Conservation (phyloP, 2,888 invertebrate genomes). For the Odontomyia ornata region DNA sequence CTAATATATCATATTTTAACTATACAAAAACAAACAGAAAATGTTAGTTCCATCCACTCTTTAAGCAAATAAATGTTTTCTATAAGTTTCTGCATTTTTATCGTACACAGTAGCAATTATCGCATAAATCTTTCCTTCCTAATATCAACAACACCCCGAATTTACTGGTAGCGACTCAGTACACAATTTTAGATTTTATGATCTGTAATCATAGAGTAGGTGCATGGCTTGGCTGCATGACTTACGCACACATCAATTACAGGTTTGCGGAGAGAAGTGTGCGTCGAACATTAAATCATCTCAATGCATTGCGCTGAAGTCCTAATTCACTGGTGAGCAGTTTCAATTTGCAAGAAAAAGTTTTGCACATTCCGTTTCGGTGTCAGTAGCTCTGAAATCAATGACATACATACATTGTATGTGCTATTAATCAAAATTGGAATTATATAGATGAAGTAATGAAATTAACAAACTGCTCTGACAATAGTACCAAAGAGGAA, state of each 20-base stretch:
- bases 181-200: background rate
- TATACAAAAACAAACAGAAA: too few relatives aligned
- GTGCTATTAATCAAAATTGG: constrained; percentile 40
- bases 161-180: background rate
- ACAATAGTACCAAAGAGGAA: constrained; percentile 37
- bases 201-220: background rate
- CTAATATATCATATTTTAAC: too few relatives aligned
- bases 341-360: background rate
- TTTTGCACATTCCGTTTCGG: background rate
- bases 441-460: constrained; percentile 39
- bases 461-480: constrained; percentile 43
- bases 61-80: too few relatives aligned
- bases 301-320: background rate
- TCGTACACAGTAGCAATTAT: background rate
- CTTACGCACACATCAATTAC: background rate
- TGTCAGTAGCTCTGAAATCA: constrained; percentile 14
- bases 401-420: constrained; percentile 34
- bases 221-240: background rate
- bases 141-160: background rate
- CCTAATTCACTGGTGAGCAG: background rate
- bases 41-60: too few relatives aligned
- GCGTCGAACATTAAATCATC: background rate
- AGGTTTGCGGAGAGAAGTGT: background rate
- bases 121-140: background rate
- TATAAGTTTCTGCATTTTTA: background rate